A percentile compares a stretch with the other conserved stretches of the same genome.
phyloP scores from a whole-genome alignment of 1,140 invertebrate genomes.

The Neodiprion lecontei region DNA sequence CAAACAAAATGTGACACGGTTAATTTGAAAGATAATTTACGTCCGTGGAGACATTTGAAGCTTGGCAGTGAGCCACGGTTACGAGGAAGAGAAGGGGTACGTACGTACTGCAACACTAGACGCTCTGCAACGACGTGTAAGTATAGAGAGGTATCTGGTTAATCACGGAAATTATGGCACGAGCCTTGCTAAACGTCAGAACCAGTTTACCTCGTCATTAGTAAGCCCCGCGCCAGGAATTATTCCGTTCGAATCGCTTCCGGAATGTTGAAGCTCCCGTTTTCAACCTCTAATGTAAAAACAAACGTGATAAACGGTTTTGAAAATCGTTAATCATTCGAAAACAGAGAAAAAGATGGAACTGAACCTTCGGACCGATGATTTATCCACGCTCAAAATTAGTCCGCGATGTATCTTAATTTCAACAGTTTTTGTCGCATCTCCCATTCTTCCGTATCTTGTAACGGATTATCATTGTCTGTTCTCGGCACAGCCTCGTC shows the following conservation, averaged over 20 bases:
- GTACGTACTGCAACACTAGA: conserved; percentile 29
- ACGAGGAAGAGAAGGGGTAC: background rate
- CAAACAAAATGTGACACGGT: conserved; percentile 39
- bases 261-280: too few relatives aligned
- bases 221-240: conserved; percentile 31
- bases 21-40: conserved; percentile 46
- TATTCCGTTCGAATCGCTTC: background rate
- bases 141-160: conserved; percentile 33
- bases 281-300: too few relatives aligned
- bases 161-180: conserved; percentile 46
- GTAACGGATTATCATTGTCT: too few relatives aligned
- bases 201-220: conserved; percentile 27
- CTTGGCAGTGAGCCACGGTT: conserved; percentile 14
- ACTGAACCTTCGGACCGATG: too few relatives aligned
- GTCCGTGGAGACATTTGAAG: conserved; percentile 35
- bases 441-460: too few relatives aligned
- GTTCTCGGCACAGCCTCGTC: too few relatives aligned
- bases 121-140: conserved; percentile 32
- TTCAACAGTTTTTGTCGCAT: too few relatives aligned
- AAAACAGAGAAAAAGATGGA: too few relatives aligned
- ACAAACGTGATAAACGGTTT: too few relatives aligned
- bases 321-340: too few relatives aligned
- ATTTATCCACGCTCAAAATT: too few relatives aligned
- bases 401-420: too few relatives aligned
- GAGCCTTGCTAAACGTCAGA: conserved; percentile 41